phyloP scores from a whole-genome alignment of 1,140 invertebrate genomes.

The Chelonus insularis region DNA sequence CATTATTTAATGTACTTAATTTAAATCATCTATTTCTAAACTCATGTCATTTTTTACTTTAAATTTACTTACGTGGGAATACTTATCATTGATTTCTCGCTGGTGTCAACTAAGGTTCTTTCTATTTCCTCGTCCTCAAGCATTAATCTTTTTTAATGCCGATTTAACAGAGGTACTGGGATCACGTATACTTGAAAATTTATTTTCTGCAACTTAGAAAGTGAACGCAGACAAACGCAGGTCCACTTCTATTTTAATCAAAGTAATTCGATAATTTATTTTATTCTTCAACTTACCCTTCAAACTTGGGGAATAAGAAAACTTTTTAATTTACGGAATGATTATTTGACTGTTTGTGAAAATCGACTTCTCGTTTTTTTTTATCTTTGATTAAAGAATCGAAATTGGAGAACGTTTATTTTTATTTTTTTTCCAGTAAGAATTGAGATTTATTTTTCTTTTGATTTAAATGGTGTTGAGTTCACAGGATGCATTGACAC shows the following conservation, averaged over 20 bases:
- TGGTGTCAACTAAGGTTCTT: conserved; percentile 22
- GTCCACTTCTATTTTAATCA: conserved; percentile 43
- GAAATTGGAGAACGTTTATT: no score
- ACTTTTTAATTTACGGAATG: conserved; percentile 45
- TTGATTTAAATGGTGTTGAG: no score
- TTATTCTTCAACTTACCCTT: conserved; percentile 37
- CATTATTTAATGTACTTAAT: neutral
- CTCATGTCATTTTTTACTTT: no score
- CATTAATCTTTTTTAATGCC: conserved; percentile 44
- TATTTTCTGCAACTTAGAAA: conserved; percentile 43
- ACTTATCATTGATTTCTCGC: conserved; percentile 30
- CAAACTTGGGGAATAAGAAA: conserved; percentile 37
- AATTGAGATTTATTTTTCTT: no score
- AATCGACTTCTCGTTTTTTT: no score
- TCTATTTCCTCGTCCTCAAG: conserved; percentile 29
- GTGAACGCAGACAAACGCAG: conserved; percentile 11
- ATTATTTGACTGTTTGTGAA: conserved; percentile 31
- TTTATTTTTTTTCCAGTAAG: no score
- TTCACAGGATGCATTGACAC: no score
- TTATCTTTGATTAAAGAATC: no score
- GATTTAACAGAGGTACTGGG: conserved; percentile 31
- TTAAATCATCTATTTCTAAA: neutral
- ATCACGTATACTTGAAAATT: conserved; percentile 41
- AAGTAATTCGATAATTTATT: conserved; percentile 51
- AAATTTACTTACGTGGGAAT: no score